Base-by-base conservation (phyloP, 2,113 vertebrate species). In the Otocyon megalotis region DNA sequence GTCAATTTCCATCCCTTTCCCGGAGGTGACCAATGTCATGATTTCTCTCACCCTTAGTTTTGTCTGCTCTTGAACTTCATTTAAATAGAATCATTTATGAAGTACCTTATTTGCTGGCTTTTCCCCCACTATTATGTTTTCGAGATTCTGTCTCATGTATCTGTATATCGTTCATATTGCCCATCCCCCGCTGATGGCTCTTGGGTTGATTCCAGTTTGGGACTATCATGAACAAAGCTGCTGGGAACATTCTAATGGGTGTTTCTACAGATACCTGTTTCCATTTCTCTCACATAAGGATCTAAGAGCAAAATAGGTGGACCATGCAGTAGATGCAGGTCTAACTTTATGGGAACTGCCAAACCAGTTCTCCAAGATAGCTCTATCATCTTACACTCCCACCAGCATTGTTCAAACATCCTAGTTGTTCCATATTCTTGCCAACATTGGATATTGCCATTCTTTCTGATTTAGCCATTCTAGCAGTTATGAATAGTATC, bases 211-310 rank as follows among this genome's bases (percentile, higher is more conserved):
- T 79, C 54, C 76, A 93, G 60, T 35, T 22, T 93, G 35, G 63
- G 69, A 72, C 16, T 16, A 79, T 63, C 54, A 67, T 22, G n/a
- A 95, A 67, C 37, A 91, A 58, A 95, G 43, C 28, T 65, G 22
- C n/a, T 54, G 58, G 28, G 28, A 93, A 91, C 54, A 93, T 26
- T 96, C 84, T 97, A 28, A 53, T 35, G 50, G 88, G 82, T 88
- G n/a, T 60, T 80, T 58, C 84, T 63, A 60, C 2, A 28, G 5
- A 30, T 22, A 80, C 16, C 8, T 12, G 32, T 67, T 65, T 94
- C 91, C 32, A 43, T 35, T 93, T 81, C 69, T 93, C 53, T 48
- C 86, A 43, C 56, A 2, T 90, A 67, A 96, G 53, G 32, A 90
- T 32, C 54, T 56, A 79, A 85, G 56, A 80, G 22, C 19, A 48